Base-by-base conservation (phyloP, 2,797 vertebrate species). In the Alectoris magna region DNA sequence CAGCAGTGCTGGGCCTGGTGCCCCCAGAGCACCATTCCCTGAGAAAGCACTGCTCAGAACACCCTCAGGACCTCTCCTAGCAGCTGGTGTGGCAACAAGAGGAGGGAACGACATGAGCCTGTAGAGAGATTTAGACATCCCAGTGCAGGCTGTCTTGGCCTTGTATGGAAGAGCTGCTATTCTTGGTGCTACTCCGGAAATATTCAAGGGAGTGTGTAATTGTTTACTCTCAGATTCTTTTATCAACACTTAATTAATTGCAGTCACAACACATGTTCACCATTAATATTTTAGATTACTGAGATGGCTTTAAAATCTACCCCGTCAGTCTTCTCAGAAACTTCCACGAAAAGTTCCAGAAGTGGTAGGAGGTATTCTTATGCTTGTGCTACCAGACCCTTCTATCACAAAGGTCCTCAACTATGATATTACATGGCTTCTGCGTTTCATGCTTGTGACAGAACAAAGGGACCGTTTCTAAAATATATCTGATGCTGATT, bases 101-200 rank as follows among this genome's bases (percentile, higher is more conserved):
- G 51, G 64, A 80, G 74, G 86, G 93, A 55, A 73, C 34, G 16
- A 41, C 84, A 43, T 29, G 66, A 62, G 64, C 10, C 23, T 75
- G 7, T 11, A 2, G n/a, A 82, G 23, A 59, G 69, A 21, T 38
- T 53, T 43, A 62, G 91, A 75, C 71, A 18, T 10, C 0, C 0
- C 63, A 79, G 36, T 41, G 59, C 67, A 53, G 66, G 16, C 78
- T 3, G n/a, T 58, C 82, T 51, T 9, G 85, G 26, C 82, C 60
- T 87, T 87, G 93, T 34, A 84, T 1, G 3, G 91, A 91, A 94
- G 64, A 93, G 66, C 84, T 44, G 75, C 91, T 94, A 34, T 90
- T 91, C 85, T 88, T 96, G 91, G 84, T 84, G 88, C 72, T 70
- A 88, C 94, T 92, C 86, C 82, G 94, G 91, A 96, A 96, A 95